Evolutionary conservation across 2,888 invertebrate genomes (phyloP).

Genomic region (Chesias legatella): DNA sequence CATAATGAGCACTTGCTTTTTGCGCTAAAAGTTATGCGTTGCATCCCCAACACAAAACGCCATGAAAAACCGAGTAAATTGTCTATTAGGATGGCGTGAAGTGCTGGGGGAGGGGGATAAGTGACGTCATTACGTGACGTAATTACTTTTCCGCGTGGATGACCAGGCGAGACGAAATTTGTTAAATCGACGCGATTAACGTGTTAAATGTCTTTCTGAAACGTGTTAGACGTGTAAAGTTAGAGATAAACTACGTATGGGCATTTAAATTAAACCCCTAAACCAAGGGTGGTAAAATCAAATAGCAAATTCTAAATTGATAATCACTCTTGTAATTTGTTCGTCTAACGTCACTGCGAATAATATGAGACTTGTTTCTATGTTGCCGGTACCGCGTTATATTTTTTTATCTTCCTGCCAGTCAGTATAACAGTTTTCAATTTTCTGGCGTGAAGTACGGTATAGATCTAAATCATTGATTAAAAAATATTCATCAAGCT

Average conservation of each 20-base stretch:
- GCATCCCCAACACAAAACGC: conserved; percentile 40
- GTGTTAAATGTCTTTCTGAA: conserved; percentile 72
- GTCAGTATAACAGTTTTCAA: too few species aligned
- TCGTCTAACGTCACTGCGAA: too few species aligned
- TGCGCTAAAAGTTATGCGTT: conserved; percentile 7
- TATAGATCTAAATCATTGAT: too few species aligned
- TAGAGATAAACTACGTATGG: conserved; percentile 34
- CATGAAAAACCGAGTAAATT: conserved; percentile 67
- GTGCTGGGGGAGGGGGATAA: conserved; percentile 55
- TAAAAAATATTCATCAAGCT: too few species aligned
- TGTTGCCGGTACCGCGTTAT: too few species aligned
- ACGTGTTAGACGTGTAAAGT: conserved; percentile 45
- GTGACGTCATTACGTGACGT: conserved; percentile 75
- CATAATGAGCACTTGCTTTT: too few species aligned
- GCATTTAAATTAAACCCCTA: conserved; percentile 12
- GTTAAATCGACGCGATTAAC: conserved; percentile 74
- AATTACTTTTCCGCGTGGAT: conserved; percentile 78
- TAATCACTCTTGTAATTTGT: not conserved
- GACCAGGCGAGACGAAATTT: conserved; percentile 66
- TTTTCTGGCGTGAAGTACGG: too few species aligned
- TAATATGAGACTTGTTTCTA: too few species aligned
- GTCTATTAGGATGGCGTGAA: conserved; percentile 61
- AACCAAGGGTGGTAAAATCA: not conserved
- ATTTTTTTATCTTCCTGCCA: too few species aligned
- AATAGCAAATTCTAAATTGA: not conserved